A percentile compares a stretch with the other conserved stretches of the same genome.
Evolutionary conservation across 2,888 invertebrate species (phyloP).

Genomic region (Rhamnusium bicolor): DNA sequence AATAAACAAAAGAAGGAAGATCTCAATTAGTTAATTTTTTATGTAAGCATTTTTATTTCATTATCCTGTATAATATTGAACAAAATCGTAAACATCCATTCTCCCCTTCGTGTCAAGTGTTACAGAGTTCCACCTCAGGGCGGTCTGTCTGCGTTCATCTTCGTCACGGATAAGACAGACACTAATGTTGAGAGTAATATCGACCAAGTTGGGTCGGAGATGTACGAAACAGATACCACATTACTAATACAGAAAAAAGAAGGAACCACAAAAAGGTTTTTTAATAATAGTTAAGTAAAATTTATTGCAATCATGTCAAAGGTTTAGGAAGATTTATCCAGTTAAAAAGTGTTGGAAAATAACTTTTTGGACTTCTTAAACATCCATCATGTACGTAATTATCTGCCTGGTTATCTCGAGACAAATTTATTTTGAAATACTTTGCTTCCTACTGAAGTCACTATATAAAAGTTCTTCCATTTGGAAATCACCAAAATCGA

Average conservation of each 20-base stretch:
- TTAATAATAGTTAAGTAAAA: slow-evolving; percentile 25
- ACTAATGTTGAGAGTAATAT: slow-evolving; percentile 50
- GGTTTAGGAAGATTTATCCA: slow-evolving; percentile 18
- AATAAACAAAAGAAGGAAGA: no score
- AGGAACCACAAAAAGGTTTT: slow-evolving; percentile 12
- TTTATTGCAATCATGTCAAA: slow-evolving; percentile 28
- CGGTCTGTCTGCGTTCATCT: slow-evolving; percentile 55
- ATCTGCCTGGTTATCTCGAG: slow-evolving; percentile 6
- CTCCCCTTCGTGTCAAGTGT: slow-evolving; percentile 48
- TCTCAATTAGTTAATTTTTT: not conserved
- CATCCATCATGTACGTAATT: slow-evolving; percentile 18
- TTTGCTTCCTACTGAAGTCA: not conserved
- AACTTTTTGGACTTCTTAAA: not conserved
- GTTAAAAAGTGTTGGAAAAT: slow-evolving; percentile 7
- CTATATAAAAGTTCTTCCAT: not conserved
- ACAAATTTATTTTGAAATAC: not conserved
- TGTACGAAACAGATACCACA: slow-evolving; percentile 30
- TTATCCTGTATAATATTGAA: slow-evolving; percentile 29
- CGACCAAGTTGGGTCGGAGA: slow-evolving; percentile 35
- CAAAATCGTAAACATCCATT: slow-evolving; percentile 54
- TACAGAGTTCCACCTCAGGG: slow-evolving; percentile 52
- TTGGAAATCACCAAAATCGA: not conserved
- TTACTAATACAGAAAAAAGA: slow-evolving; percentile 29
- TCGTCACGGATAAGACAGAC: slow-evolving; percentile 54
- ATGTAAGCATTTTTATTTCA: not conserved